phyloP scores from a whole-genome alignment of 2,888 invertebrate species.

The Zygaena filipendulae region DNA sequence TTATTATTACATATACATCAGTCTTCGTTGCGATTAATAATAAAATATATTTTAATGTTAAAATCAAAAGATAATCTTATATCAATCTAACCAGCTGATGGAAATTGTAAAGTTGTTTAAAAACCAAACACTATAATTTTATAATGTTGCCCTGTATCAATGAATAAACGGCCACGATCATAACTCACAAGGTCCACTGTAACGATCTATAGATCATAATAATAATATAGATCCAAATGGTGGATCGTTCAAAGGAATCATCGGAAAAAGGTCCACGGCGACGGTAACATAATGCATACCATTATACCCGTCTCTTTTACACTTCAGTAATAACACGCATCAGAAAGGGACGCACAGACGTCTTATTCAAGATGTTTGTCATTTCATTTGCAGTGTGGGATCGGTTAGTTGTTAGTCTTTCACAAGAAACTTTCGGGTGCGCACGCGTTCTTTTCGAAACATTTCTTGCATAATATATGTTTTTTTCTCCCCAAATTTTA shows the following conservation, averaged over 20 bases:
- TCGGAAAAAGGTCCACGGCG: constrained; percentile 46
- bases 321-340: constrained; percentile 11
- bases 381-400: too few relatives aligned
- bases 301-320: constrained; percentile 36
- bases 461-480: background rate
- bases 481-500: too few relatives aligned
- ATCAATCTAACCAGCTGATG: too few relatives aligned
- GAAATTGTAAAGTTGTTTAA: too few relatives aligned
- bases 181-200: constrained; percentile 48
- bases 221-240: constrained; percentile 36
- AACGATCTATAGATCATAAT: constrained; percentile 48
- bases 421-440: constrained; percentile 13
- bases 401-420: constrained; percentile 37
- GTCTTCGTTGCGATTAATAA: too few relatives aligned
- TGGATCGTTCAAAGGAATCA: constrained; percentile 58
- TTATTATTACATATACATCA: too few relatives aligned
- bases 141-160: constrained; percentile 30
- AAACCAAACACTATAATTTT: constrained; percentile 29
- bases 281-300: constrained; percentile 56
- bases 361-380: constrained; percentile 38
- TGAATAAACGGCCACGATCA: constrained; percentile 35
- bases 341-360: constrained; percentile 24
- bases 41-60: too few relatives aligned
- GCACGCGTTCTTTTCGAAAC: constrained; percentile 17
- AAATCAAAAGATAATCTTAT: too few relatives aligned